Evolutionary conservation across 2,888 invertebrate species (phyloP), one percentile per base, ranked within the genome.

Genomic region (Osmoderma eremita): DNA sequence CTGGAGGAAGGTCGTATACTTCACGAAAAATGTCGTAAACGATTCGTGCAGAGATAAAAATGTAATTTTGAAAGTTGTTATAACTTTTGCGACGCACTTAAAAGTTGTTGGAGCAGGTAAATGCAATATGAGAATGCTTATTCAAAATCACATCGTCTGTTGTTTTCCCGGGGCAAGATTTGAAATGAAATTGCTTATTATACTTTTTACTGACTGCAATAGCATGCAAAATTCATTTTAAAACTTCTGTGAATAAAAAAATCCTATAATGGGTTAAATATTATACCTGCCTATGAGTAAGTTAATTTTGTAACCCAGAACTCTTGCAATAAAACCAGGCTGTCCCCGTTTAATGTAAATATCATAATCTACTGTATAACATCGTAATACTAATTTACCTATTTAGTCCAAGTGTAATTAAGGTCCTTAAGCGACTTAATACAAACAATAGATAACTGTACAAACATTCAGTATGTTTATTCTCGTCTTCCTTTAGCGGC

Each of bases 61-160:
- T 61, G 17, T 61, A 62, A 68, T 68, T 68, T 63, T 38, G 15
- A 45, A 68, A 65, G 51, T 61, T 62, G 65, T 65, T 68, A 65
- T 65, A 68, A 68, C 65, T 61, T 68, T 67, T 63, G 42, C 39
- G 48, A 17, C 49, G 30, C 18, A 48, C 24, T 58, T 49, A 49
- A 48, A 65, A 63, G 53, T 65, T 39, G 24, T 65, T 39, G 8
- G 24, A 18, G 12, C 39, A 38, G 17, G 18, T 20, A 49, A 38
- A 30, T 17, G 15, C 38, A 63, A 63, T 50, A 51, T 48, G 49
- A 65, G 15, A 50, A 42, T 36, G 36, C 39, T 65, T 58, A 65
- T 49, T 58, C 15, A 45, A 38, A 65, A 58, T 49, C 58, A 54
- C 50, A 22, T 49, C 39, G 18, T 36, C 49, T 12, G 17, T 56